A percentile compares a stretch with the other conserved stretches of the same genome.
phyloP scores from a whole-genome alignment of 1,140 invertebrate species.

The Orchestia grillus region DNA sequence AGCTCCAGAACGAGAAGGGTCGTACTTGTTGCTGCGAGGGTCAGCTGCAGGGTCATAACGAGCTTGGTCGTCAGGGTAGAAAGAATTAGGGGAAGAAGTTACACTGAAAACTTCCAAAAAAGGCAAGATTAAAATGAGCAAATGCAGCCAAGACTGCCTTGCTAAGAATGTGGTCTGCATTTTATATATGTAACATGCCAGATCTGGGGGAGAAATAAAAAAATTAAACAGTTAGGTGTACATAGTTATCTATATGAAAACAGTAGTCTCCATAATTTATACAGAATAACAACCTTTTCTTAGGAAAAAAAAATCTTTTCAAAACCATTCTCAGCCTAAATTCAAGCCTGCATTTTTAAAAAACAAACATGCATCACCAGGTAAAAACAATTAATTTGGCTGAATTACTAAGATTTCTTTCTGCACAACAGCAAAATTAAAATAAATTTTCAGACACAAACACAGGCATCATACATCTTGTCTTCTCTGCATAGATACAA shows the following conservation, averaged over 20 bases:
- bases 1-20: not conserved
- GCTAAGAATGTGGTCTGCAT: not conserved
- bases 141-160: not conserved
- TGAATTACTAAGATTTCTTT: not conserved
- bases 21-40: slow-evolving; percentile 19
- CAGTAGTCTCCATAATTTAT: too few relatives aligned
- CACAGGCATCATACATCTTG: too few relatives aligned
- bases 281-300: too few relatives aligned
- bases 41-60: slow-evolving; percentile 15
- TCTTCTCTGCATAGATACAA: too few relatives aligned
- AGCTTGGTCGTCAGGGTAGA: not conserved
- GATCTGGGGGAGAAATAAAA: not conserved
- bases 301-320: too few relatives aligned
- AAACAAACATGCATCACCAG: not conserved
- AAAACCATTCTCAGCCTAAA: not conserved
- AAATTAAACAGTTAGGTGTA: not conserved
- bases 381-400: not conserved
- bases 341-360: not conserved
- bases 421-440: too few relatives aligned
- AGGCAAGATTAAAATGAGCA: not conserved
- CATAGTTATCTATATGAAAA: too few relatives aligned
- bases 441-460: too few relatives aligned
- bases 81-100: not conserved
- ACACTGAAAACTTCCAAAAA: not conserved
- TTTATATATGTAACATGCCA: not conserved